Percentiles rank a stretch among this genome's conserved stretches.
These are phyloP conservation scores for Mystacornis crossleyi DNA, from an alignment of 2,113 vertebrate genomes.

Conservation along the genomic window DNA sequence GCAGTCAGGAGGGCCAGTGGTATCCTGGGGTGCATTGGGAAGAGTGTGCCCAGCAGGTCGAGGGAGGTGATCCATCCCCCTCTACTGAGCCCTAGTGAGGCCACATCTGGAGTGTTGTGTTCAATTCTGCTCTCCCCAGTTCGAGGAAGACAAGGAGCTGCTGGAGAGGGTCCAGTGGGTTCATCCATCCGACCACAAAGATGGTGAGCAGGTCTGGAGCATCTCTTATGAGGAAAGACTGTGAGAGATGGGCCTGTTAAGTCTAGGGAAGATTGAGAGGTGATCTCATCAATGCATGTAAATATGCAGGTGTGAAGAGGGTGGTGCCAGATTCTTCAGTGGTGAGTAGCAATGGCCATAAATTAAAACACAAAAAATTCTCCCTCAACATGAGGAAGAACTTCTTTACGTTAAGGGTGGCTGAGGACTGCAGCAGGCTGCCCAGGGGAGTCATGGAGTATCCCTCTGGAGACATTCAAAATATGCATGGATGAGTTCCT, in stretches of 20 bases:
- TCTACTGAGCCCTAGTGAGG: neutral
- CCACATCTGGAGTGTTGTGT: neutral
- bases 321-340: neutral
- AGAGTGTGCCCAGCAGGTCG: neutral
- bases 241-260: neutral
- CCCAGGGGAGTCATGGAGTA: neutral
- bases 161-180: neutral
- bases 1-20: neutral
- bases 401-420: neutral
- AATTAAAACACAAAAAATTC: neutral
- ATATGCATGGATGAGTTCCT: rapidly evolving
- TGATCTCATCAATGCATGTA: neutral
- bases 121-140: neutral
- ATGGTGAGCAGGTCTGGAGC: neutral
- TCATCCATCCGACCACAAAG: neutral
- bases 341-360: neutral
- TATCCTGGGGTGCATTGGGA: neutral
- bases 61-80: neutral
- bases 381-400: neutral
- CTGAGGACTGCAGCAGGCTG: neutral
- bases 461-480: neutral
- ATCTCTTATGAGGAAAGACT: neutral
- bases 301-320: neutral
- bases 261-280: neutral
- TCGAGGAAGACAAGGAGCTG: neutral